phyloP scores from a whole-genome alignment of 53 echinoderm and acorn worm species.

The Holothuria leucospilota region DNA sequence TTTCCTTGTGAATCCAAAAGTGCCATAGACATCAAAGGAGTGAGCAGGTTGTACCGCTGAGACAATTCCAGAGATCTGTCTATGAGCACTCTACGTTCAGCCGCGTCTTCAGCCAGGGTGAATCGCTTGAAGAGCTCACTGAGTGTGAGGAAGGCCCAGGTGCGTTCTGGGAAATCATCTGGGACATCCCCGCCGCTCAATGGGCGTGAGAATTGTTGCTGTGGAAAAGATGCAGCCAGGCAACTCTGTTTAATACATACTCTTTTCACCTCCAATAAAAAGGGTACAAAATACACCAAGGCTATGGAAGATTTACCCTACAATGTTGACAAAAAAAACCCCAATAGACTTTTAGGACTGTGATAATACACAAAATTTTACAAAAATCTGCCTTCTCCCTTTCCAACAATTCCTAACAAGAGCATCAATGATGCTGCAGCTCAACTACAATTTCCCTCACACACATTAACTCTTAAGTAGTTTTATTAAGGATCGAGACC shows the following conservation, averaged over 20 bases:
- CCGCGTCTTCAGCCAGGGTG: conserved; percentile 71
- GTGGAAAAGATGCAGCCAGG: not conserved
- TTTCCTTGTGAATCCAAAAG: conserved; percentile 66
- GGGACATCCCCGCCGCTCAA: conserved; percentile 72
- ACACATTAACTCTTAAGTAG: too few relatives aligned
- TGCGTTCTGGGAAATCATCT: conserved; percentile 76
- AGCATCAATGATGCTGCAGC: too few relatives aligned
- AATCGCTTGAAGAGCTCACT: conserved; percentile 79
- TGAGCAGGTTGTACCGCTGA: conserved; percentile 82
- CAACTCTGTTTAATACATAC: not conserved
- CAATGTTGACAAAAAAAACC: too few relatives aligned
- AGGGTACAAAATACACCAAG: too few relatives aligned
- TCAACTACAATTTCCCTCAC: too few relatives aligned
- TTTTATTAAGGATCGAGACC: too few relatives aligned
- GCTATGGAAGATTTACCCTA: too few relatives aligned
- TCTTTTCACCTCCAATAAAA: not conserved
- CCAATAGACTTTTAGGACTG: too few relatives aligned
- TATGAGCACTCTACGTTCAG: conserved; percentile 66
- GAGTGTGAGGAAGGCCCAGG: conserved; percentile 86
- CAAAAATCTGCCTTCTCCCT: too few relatives aligned
- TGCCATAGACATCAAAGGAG: conserved; percentile 90
- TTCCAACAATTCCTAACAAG: too few relatives aligned
- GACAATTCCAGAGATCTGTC: conserved; percentile 78
- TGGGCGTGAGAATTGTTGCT: conserved; percentile 56
- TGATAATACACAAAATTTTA: too few relatives aligned